phyloP scores from a whole-genome alignment of 2,797 vertebrate species.

The Hoplostethus mediterraneus region DNA sequence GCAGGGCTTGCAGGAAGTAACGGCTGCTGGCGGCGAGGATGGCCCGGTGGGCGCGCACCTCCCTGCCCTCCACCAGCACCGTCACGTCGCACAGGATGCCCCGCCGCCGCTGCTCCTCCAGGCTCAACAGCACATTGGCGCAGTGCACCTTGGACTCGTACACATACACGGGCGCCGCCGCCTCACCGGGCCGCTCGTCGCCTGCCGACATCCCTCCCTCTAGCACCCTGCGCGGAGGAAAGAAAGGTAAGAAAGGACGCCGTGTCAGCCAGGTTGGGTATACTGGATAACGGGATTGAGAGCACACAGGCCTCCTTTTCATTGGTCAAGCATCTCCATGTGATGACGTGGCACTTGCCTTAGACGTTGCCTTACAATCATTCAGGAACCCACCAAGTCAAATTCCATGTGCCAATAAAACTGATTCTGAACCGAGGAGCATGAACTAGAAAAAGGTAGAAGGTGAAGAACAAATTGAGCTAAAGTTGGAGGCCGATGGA shows the following conservation, averaged over 20 bases:
- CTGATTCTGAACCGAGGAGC: too few species aligned
- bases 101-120: slow-evolving; percentile 96
- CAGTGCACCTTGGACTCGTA: slow-evolving; percentile 98
- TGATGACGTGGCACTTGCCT: too few species aligned
- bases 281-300: background rate
- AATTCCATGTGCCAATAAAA: too few species aligned
- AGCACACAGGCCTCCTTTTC: background rate
- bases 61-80: slow-evolving; percentile 92
- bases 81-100: slow-evolving; percentile 97
- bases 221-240: slow-evolving; percentile 45
- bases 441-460: too few species aligned
- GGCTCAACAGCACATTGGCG: slow-evolving; percentile 95
- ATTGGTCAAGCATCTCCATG: background rate
- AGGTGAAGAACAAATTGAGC: too few species aligned
- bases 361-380: too few species aligned
- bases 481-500: too few species aligned
- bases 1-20: slow-evolving; percentile 94
- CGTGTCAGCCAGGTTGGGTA: background rate
- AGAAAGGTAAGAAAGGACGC: background rate
- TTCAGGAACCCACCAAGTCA: too few species aligned
- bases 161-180: slow-evolving; percentile 94
- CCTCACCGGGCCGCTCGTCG: slow-evolving; percentile 81
- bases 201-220: slow-evolving; percentile 72
- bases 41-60: slow-evolving; percentile 94
- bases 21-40: slow-evolving; percentile 95